phyloP scores from a whole-genome alignment of 1,140 invertebrate genomes.

The Amyelois transitella region DNA sequence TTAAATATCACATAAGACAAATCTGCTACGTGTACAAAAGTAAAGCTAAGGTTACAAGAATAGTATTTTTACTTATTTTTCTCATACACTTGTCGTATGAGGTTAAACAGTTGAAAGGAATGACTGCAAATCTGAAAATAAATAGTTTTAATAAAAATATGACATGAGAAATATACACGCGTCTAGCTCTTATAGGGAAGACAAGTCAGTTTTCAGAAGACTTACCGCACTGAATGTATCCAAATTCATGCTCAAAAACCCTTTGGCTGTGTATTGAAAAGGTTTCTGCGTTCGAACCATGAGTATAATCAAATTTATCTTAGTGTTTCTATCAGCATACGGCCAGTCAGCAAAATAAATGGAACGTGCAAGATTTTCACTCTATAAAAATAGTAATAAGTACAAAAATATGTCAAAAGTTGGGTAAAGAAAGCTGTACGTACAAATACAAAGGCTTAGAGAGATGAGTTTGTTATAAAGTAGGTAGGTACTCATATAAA shows the following conservation, averaged over 20 bases:
- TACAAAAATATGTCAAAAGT: background rate
- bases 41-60: background rate
- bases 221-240: conserved; percentile 56
- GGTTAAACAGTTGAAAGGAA: conserved; percentile 56
- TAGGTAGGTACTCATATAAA: no score
- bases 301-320: conserved; percentile 47
- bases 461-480: no score
- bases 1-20: no score
- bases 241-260: conserved; percentile 58
- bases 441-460: no score
- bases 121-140: conserved; percentile 60
- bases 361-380: conserved; percentile 34
- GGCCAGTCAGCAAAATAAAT: conserved; percentile 53
- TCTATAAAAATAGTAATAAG: conserved; percentile 31
- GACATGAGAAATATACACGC: background rate
- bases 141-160: background rate
- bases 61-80: background rate
- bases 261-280: conserved; percentile 47
- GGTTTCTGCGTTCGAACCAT: conserved; percentile 58
- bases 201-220: no score
- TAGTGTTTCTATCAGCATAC: conserved; percentile 36
- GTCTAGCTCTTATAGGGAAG: background rate
- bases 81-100: conserved; percentile 45
- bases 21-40: no score
- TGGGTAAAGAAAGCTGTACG: no score